Percentiles rank a stretch among this genome's conserved stretches.
These are phyloP conservation scores for Ernsta delagoae DNA, from an alignment of 2,888 invertebrate genomes.

Conservation along the genomic window DNA sequence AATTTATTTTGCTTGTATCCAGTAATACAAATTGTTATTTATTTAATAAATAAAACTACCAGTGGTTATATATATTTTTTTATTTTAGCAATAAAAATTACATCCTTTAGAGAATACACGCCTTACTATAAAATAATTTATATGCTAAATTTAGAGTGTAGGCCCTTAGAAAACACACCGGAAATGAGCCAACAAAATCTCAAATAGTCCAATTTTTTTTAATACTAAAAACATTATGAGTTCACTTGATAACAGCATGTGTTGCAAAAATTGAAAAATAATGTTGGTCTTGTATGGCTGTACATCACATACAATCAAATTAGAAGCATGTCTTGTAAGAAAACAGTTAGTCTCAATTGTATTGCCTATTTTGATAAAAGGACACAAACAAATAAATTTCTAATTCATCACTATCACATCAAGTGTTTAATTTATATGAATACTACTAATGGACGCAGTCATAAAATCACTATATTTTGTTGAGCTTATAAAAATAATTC, in stretches of 20 bases:
- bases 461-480: constrained; percentile 63
- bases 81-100: constrained; percentile 76
- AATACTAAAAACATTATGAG: background rate
- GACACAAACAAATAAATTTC: constrained; percentile 2
- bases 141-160: constrained; percentile 72
- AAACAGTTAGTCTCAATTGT: background rate
- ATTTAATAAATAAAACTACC: constrained; percentile 15
- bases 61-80: constrained; percentile 44
- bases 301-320: background rate
- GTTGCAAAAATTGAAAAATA: background rate
- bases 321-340: background rate
- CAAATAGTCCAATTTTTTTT: constrained; percentile 22
- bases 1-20: background rate
- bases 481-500: constrained; percentile 81
- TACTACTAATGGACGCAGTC: constrained; percentile 71
- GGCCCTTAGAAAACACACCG: constrained; percentile 60
- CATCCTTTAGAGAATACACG: constrained; percentile 57
- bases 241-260: background rate
- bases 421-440: constrained; percentile 47
- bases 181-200: constrained; percentile 29
- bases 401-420: constrained; percentile 19
- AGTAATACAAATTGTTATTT: no score
- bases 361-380: background rate
- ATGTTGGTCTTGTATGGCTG: background rate
- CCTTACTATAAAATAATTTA: constrained; percentile 77